Base-by-base conservation (phyloP, 2,888 invertebrate species). In the Notodonta ziczac region DNA sequence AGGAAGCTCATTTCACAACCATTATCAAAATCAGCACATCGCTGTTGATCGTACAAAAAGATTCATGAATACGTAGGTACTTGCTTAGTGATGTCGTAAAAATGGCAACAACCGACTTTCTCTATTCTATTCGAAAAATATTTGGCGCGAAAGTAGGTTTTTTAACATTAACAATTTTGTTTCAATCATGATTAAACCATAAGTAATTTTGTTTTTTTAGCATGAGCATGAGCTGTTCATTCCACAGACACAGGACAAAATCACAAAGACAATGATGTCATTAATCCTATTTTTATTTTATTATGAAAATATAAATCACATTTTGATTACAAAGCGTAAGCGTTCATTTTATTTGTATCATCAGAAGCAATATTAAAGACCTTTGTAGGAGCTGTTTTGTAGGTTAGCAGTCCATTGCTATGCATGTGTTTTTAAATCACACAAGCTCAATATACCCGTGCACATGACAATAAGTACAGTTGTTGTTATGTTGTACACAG, bases 401-500 rank as follows among this genome's bases (percentile, higher is more conserved):
- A 52, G 52, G 52, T 52, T 52, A 52, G 32, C 52, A 52, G 52
- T 52, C 24, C 52, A 52, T 52, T 52, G 52, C 52, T 52, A 52
- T 52, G 52, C 51, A 51, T 51, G 51, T 24, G 51, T n/a, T 42
- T 42, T 42, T 51, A 51, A 51, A 16, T 24, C 52, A 16, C 9
- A 12, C 50, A n/a, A 50, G 16, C 50, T 50, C 9, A 9, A 16
- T 50, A 16, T 50, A 16, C 52, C 7, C 32, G 35, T 13, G 32
- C 32, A 52, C 24, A 52, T 32, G 35, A 52, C 24, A 32, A 52
- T 52, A 32, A 32, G 13, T 16, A 24, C 24, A 32, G 16, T 16
- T 50, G 16, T 10, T 48, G 48, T 14, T 48, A n/a, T 48, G 48
- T 48, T 48, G 13, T 48, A 48, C 16, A 50, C 14, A 50, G 50